phyloP scores from a whole-genome alignment of 2,113 vertebrate genomes.

The Orcinus orca region DNA sequence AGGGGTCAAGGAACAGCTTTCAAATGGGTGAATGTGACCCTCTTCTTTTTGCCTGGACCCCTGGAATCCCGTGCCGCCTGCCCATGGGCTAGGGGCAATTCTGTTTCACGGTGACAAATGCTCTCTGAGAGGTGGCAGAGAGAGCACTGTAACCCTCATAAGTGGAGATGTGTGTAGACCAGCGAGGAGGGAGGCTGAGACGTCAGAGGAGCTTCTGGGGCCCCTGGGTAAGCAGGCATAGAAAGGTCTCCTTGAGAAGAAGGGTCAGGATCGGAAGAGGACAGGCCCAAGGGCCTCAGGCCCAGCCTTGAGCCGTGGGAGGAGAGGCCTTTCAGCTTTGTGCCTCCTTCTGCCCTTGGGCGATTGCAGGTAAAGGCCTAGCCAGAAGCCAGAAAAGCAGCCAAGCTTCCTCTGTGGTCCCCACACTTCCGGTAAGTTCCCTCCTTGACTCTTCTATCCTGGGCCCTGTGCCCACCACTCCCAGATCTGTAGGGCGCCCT shows the following conservation, averaged over 20 bases:
- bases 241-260: not conserved
- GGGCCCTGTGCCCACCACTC: not conserved
- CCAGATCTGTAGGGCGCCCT: not conserved
- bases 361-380: not conserved
- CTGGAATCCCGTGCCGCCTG: not conserved
- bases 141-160: not conserved
- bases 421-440: slow-evolving; percentile 13
- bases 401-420: not conserved
- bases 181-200: not conserved
- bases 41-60: not conserved
- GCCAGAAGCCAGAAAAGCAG: not conserved
- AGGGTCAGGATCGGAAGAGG: not conserved
- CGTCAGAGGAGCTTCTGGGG: not conserved
- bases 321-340: not conserved
- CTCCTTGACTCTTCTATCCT: not conserved
- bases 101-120: not conserved
- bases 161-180: not conserved
- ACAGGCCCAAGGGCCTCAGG: not conserved
- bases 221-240: not conserved
- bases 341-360: not conserved
- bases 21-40: not conserved
- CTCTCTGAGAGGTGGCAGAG: not conserved
- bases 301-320: not conserved
- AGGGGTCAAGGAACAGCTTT: not conserved
- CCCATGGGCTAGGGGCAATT: not conserved